Evolutionary conservation across 1,140 invertebrate genomes (phyloP).

Genomic region (Antheraea pernyi): DNA sequence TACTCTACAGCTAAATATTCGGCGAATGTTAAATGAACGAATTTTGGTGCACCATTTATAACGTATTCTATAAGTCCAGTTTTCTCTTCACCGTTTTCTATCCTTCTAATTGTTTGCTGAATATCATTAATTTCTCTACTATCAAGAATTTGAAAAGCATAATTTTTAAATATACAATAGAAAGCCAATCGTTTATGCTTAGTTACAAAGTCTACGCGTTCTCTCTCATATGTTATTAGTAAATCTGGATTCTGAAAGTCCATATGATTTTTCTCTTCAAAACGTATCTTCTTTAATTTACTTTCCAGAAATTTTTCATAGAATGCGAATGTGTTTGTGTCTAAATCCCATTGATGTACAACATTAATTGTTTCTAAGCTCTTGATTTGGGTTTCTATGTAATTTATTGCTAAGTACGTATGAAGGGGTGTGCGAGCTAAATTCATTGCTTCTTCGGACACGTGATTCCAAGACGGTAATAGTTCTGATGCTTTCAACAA

Average conservation of each 20-base stretch:
- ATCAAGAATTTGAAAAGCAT: neutral
- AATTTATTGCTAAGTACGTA: neutral
- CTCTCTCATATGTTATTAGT: constrained; percentile 7
- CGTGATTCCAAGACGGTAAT: neutral
- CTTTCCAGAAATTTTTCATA: constrained; percentile 9
- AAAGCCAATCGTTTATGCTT: constrained; percentile 15
- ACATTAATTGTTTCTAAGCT: neutral
- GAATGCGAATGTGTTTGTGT: constrained; percentile 2
- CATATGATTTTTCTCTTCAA: constrained; percentile 11
- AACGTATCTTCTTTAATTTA: constrained; percentile 11
- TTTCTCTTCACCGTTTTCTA: constrained; percentile 13
- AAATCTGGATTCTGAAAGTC: neutral
- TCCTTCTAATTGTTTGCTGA: neutral
- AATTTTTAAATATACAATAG: neutral
- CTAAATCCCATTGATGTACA: constrained; percentile 9
- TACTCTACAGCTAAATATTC: constrained; percentile 19
- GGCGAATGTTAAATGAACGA: constrained; percentile 16
- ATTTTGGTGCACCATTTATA: neutral
- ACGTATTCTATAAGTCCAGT: constrained; percentile 10
- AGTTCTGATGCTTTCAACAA: neutral
- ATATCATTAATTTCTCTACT: constrained; percentile 1
- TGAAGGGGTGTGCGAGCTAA: constrained; percentile 10
- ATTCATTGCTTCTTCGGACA: neutral
- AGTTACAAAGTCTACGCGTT: constrained; percentile 1
- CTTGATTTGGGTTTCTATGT: constrained; percentile 10